Percentiles rank a stretch among this genome's conserved stretches.
These are phyloP conservation scores for Homarus americanus DNA, from an alignment of 1,140 invertebrate species.

Conservation along the genomic window DNA sequence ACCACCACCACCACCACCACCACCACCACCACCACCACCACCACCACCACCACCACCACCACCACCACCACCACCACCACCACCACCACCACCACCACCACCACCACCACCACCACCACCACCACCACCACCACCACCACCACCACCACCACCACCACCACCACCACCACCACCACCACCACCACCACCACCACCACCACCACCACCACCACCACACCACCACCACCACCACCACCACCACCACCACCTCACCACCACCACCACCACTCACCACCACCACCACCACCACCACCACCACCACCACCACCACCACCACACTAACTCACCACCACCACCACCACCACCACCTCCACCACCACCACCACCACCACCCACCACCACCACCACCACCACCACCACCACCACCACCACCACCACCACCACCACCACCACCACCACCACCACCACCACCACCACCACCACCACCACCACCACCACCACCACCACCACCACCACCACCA, in stretches of 20 bases:
- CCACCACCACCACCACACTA: no score
- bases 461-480: no score
- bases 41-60: constrained; percentile 18
- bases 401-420: neutral
- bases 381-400: neutral
- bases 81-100: constrained; percentile 11
- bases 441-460: no score
- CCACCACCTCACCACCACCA: no score
- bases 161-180: neutral
- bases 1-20: constrained; percentile 14
- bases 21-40: constrained; percentile 14
- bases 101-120: constrained; percentile 18
- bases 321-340: no score
- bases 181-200: constrained; percentile 30
- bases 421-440: constrained; percentile 25
- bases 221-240: no score
- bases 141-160: neutral
- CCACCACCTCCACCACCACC: no score
- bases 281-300: neutral
- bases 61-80: constrained; percentile 21
- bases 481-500: no score
- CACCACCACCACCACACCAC: no score
- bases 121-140: neutral
- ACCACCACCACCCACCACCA: no score
- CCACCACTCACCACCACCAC: neutral